Evolutionary conservation across 2,888 invertebrate genomes (phyloP), one percentile per base, ranked within the genome.

Genomic region (Pachymerium ferrugineum): DNA sequence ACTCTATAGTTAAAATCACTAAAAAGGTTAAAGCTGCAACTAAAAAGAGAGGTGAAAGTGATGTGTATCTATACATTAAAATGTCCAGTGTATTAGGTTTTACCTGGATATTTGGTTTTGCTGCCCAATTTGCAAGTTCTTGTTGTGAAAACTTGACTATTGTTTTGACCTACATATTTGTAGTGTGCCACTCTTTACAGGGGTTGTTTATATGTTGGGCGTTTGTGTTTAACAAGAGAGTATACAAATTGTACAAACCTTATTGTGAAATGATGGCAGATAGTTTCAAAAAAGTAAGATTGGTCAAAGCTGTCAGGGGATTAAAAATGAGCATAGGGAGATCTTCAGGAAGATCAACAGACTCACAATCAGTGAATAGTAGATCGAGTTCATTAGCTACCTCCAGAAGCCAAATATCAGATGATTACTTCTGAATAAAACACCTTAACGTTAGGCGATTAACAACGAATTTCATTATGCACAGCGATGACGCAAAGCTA

Each of bases 21-120:
- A 42, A 16, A 47, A 62, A 54, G 75, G 72, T 47, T 19, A 42
- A 72, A 31, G 28, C 71, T 47, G 42, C 70, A 31, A 33, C 70
- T 22, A 69, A 70, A 6, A 70, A 74, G 28, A n/a, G 72, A 19
- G 76, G 77, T 6, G 76, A 74, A 68, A 77, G 72, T 28, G 77
- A 79, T 47, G 72, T 79, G 8, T 70, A 76, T 19, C 73, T 79
- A 12, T 80, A 79, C 74, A 75, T 76, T 10, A 69, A 78, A 10
- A 78, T 80, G 73, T 78, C 78, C 6, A 73, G 77, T 19, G 77
- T 79, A 8, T 77, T 79, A 75, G 79, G 80, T 12, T 77, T 80
- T 67, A 78, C 79, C 3, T 80, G 80, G 80, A 76, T 79, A 54
- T 77, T 80, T 33, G 79, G 78, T 5, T 75, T 79, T 47, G 69